phyloP scores from a whole-genome alignment of 2,113 vertebrate species.

The Vulpes ferrilata region DNA sequence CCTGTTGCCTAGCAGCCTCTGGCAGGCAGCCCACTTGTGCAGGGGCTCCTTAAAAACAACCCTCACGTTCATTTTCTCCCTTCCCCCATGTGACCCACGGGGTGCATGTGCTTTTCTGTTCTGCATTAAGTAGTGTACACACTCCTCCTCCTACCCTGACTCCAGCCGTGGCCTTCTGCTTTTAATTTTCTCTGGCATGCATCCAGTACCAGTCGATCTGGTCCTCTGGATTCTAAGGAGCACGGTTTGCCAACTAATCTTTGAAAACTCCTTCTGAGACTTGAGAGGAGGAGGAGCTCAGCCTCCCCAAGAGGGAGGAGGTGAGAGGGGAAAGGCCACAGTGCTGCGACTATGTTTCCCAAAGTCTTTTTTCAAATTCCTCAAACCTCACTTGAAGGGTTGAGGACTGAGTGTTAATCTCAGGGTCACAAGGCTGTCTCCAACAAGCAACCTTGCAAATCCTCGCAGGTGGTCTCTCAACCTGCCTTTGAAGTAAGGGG shows the following conservation, averaged over 20 bases:
- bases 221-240: neutral
- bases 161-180: neutral
- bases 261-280: neutral
- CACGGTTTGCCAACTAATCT: neutral
- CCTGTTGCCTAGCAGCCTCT: neutral
- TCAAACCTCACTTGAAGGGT: neutral
- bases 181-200: neutral
- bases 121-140: neutral
- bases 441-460: neutral
- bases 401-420: neutral
- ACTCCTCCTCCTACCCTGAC: neutral
- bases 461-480: neutral
- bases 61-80: neutral
- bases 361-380: neutral
- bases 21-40: neutral
- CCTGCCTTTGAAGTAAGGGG: neutral
- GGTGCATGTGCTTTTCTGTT: neutral
- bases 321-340: neutral
- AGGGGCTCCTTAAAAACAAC: neutral
- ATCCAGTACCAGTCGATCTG: neutral
- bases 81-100: neutral
- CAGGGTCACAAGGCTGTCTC: neutral
- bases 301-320: neutral
- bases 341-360: neutral
- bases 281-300: neutral